Evolutionary conservation across 2,888 invertebrate species (phyloP), one percentile per base, ranked within the genome.

Genomic region (Apamea monoglypha): DNA sequence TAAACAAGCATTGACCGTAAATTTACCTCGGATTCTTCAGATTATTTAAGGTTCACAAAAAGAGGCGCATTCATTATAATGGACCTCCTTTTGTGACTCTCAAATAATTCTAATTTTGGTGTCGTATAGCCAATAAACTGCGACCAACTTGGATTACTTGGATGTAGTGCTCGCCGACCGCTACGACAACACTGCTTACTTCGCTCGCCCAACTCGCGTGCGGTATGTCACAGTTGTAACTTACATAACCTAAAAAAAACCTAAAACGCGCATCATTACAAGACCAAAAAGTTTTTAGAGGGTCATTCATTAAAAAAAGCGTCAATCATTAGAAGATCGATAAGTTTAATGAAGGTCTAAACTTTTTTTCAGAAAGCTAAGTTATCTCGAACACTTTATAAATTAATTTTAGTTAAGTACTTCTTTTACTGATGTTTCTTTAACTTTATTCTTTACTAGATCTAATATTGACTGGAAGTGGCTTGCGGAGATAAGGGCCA

Each of bases 361-460:
- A 8, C 3, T 29, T 32, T 32, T 61, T 63, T 63, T 8, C 32
- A 63, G 8, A 44, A 40, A 32, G 29, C 25, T 21, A 40, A 1
- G 21, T 40, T 40, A n/a, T 12, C 1, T 71, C 29, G 29, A 29
- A 25, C 6, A 8, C 16, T n/a, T n/a, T 5, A n/a, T 10, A 44
- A 44, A 67, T 21, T 3, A 14, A 14, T 21, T 47, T 21, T 32
- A 7, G 14, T 29, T 7, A 50, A 25, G 7, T 50, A 2, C 0
- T 14, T 69, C 29, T 29, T 21, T 7, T 1, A 40, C n/a, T 67
- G n/a, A 0, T 67, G 5, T 87, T 90, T 88, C 87, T 88, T 87
- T 82, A 83, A 85, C 81, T 87, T 88, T 86, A 83, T 88, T 82
- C 76, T 83, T 86, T 85, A 90, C 76, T 82, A 81, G 81, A 85